Evolutionary conservation across 2,797 vertebrate species (phyloP), one percentile per base, ranked within the genome.

Genomic region (Odontamblyopus lacepedii): DNA sequence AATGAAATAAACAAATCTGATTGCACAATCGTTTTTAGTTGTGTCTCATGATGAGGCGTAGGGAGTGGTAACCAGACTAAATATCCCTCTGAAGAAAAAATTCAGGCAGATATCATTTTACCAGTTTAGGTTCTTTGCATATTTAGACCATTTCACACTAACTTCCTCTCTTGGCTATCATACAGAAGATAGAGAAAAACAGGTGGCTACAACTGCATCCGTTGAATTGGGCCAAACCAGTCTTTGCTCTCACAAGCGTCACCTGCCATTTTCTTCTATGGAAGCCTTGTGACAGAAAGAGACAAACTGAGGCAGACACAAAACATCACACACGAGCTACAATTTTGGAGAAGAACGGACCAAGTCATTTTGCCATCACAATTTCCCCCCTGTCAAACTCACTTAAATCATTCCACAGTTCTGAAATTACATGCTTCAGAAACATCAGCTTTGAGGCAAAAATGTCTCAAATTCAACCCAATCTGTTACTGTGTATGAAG

Each of bases 341-440:
- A 61, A 23, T 61, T 61, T 61, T 7, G 16, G 27, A 61, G 59
- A 32, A 18, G 59, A 15, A 5, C 29, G 1, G 6, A 61, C 60
- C 60, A 38, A 63, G 61, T 38, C 6, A 19, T 38, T 63, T n/a
- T 18, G 27, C 57, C 57, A n/a, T 63, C 61, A 19, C 61, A 38
- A 38, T 63, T 63, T 63, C 16, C 61, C 30, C 61, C 30, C 15
- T 38, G 61, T 63, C 61, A 63, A n/a, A n/a, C 61, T 38, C 61
- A n/a, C 30, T 63, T 32, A 38, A 35, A 63, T 63, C 61, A 63
- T 63, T 63, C 18, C 61, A 38, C 61, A n/a, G n/a, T n/a, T 9
- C 18, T 38, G 61, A 63, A 38, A 38, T 63, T 11, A 38, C 60
- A 62, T 35, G 60, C 30, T 38, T 38, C 61, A 4, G 41, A 63